Evolutionary conservation across 2,113 vertebrate species (phyloP).

Genomic region (Ammospiza nelsoni): DNA sequence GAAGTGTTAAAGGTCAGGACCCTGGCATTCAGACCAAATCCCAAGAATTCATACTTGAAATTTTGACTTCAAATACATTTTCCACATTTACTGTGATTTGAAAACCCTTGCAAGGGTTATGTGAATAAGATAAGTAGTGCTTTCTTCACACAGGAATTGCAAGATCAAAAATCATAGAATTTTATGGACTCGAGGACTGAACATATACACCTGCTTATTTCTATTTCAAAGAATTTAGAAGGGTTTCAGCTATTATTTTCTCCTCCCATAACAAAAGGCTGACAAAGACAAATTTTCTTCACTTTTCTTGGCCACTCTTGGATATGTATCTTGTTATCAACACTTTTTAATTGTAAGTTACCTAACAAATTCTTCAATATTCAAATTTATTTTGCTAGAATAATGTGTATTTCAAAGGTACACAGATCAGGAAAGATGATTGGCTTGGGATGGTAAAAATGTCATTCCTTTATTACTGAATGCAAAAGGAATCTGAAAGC

Average conservation of each 20-base stretch:
- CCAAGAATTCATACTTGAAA: slow-evolving; percentile 5
- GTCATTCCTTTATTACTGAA: not conserved
- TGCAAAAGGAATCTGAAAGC: not conserved
- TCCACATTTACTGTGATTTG: not conserved
- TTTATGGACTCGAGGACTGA: not conserved
- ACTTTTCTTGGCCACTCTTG: not conserved
- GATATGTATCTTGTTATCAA: not conserved
- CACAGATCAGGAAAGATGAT: not conserved
- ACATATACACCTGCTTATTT: not conserved
- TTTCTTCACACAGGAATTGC: not conserved
- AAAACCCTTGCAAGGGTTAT: not conserved
- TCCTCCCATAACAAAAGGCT: not conserved
- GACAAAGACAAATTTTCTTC: not conserved
- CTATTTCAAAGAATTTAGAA: not conserved
- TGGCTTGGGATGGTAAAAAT: not conserved
- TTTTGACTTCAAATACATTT: slow-evolving; percentile 16
- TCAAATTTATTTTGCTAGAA: not conserved
- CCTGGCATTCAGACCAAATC: slow-evolving; percentile 38
- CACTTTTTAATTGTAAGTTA: not conserved
- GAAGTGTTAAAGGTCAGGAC: slow-evolving; percentile 54
- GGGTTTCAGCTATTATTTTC: not conserved
- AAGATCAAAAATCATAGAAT: not conserved
- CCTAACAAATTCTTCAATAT: not conserved
- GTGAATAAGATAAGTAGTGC: not conserved
- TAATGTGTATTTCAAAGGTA: not conserved